Percentiles rank a stretch among this genome's conserved stretches.
Conservation (phyloP, 2,888 invertebrate species). For the Mimas tiliae region DNA sequence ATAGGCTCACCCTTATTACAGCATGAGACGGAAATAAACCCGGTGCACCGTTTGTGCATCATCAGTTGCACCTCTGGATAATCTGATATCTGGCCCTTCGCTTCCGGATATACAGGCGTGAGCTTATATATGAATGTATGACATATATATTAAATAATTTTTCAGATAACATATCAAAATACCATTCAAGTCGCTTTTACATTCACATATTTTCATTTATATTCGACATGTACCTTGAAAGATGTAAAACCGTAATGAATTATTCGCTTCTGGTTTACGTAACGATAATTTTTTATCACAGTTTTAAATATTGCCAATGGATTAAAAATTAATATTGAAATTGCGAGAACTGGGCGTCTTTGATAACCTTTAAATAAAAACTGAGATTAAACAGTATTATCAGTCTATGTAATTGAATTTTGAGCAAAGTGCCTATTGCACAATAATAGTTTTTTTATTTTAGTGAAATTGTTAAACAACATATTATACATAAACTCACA, state of each 20-base stretch:
- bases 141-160: too few relatives aligned
- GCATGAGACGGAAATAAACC: too few relatives aligned
- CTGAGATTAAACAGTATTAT: not conserved
- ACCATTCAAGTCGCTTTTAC: not conserved
- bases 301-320: not conserved
- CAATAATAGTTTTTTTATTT: too few relatives aligned
- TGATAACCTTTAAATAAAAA: slow-evolving; percentile 17
- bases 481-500: too few relatives aligned
- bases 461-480: too few relatives aligned
- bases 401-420: not conserved
- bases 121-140: too few relatives aligned
- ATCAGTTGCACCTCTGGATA: too few relatives aligned
- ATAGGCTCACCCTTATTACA: too few relatives aligned
- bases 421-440: not conserved
- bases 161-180: too few relatives aligned
- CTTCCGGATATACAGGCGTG: too few relatives aligned
- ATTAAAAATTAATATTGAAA: not conserved
- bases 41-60: too few relatives aligned
- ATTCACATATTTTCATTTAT: not conserved
- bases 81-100: too few relatives aligned
- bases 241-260: not conserved
- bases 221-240: not conserved
- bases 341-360: not conserved
- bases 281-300: not conserved
- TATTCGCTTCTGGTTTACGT: not conserved